Conservation (phyloP, 2,113 vertebrate genomes). For the Hemicordylus capensis region DNA sequence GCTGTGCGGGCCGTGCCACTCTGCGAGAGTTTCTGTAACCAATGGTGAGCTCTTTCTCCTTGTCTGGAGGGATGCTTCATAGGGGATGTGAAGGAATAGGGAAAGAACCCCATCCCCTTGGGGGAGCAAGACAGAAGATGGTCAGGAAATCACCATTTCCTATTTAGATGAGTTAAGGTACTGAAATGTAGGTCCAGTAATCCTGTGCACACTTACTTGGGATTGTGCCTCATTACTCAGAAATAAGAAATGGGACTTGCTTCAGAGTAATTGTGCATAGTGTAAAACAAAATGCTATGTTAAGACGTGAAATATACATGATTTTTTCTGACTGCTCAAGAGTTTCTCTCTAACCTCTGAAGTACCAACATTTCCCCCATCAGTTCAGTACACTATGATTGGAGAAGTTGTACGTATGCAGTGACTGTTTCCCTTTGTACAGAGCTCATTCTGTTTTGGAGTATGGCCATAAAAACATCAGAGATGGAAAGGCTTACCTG, state of each 20-base stretch:
- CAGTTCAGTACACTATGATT: background rate
- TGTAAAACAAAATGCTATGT: background rate
- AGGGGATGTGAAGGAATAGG: background rate
- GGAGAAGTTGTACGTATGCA: background rate
- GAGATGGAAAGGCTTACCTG: background rate
- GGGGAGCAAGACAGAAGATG: background rate
- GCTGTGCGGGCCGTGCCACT: conserved; percentile 72
- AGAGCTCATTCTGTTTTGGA: background rate
- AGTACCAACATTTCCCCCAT: background rate
- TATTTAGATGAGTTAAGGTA: background rate
- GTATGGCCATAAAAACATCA: background rate
- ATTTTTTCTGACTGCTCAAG: background rate
- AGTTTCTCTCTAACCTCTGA: background rate
- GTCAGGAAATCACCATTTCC: background rate
- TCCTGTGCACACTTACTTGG: background rate
- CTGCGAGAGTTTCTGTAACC: conserved; percentile 84
- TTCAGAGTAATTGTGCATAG: background rate
- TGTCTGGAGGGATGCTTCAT: background rate
- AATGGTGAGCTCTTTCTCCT: conserved; percentile 74
- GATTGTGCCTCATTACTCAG: background rate
- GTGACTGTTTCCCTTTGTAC: background rate
- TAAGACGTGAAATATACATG: background rate
- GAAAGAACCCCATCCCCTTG: background rate
- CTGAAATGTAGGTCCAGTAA: background rate
- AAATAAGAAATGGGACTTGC: background rate